Percentiles rank a stretch among this genome's conserved stretches.
Evolutionary conservation across 2,888 invertebrate species (phyloP).

Genomic region (Pomacea canaliculata): DNA sequence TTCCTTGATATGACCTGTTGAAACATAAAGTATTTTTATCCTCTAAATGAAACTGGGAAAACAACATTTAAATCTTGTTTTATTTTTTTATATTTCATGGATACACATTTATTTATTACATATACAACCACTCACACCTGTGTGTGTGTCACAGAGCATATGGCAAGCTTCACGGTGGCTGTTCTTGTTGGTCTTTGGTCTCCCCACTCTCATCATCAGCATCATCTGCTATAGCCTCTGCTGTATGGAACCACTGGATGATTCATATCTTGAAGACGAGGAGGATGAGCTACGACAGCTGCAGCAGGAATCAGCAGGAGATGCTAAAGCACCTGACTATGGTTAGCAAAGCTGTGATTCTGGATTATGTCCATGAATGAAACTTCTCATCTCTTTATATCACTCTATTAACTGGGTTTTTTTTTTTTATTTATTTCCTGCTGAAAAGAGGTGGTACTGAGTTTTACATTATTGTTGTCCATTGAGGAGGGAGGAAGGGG

Average conservation of each 20-base stretch:
- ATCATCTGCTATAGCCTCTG: slow-evolving; percentile 96
- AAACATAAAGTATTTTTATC: no score
- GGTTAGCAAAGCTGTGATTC: not conserved
- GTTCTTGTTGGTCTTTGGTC: slow-evolving; percentile 91
- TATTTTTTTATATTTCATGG: no score
- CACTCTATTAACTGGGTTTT: no score
- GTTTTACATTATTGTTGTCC: no score
- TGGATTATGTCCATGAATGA: not conserved
- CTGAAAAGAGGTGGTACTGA: no score
- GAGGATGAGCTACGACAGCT: slow-evolving; percentile 45
- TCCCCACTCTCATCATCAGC: slow-evolving; percentile 92
- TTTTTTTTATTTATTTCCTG: no score
- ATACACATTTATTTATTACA: no score
- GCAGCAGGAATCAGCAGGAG: slow-evolving; percentile 13
- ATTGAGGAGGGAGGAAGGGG: no score
- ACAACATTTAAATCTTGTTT: no score
- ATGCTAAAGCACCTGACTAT: slow-evolving; percentile 7
- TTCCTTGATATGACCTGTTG: no score
- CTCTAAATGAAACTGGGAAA: no score
- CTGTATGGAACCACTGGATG: slow-evolving; percentile 94
- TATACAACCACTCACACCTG: no score
- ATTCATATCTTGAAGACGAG: slow-evolving; percentile 75
- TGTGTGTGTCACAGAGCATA: slow-evolving; percentile 54
- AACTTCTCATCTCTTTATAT: not conserved
- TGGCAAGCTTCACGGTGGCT: slow-evolving; percentile 79